These are phyloP conservation scores for Odobenus rosmarus DNA, from an alignment of 2,113 vertebrate genomes.

Conservation along the genomic window DNA sequence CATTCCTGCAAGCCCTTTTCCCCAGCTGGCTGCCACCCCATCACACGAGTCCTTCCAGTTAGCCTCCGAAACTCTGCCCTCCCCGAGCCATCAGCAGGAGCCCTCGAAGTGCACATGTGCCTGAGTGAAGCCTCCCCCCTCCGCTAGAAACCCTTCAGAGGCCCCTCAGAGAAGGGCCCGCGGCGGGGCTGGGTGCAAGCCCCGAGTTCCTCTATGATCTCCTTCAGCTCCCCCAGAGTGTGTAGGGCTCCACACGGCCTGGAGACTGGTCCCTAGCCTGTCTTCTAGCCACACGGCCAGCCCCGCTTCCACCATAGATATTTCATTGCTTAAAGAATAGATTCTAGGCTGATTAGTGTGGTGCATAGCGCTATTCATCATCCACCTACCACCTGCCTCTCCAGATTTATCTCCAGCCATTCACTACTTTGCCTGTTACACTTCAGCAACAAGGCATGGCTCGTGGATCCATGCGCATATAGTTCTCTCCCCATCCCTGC, in stretches of 20 bases:
- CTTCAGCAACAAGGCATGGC: neutral
- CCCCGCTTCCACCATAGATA: accelerated
- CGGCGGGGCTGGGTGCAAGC: accelerated
- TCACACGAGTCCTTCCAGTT: accelerated
- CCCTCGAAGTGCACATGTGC: neutral
- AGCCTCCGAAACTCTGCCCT: too few species aligned
- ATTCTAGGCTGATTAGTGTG: neutral
- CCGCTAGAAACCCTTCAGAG: neutral
- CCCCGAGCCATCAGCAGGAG: neutral
- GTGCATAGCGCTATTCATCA: neutral
- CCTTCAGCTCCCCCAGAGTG: too few species aligned
- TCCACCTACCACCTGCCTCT: neutral
- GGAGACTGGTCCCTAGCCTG: neutral
- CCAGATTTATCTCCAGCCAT: neutral
- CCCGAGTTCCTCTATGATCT: accelerated
- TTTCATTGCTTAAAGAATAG: neutral
- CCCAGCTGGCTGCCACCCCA: too few species aligned
- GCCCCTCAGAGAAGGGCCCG: accelerated
- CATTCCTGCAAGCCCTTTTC: neutral
- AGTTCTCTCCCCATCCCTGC: accelerated
- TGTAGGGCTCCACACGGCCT: accelerated
- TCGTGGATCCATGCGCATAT: accelerated
- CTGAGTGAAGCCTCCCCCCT: neutral
- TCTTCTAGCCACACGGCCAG: neutral
- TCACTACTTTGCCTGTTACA: neutral